phyloP scores from a whole-genome alignment of 2,888 invertebrate species.

The Drosophila nigricruria region DNA sequence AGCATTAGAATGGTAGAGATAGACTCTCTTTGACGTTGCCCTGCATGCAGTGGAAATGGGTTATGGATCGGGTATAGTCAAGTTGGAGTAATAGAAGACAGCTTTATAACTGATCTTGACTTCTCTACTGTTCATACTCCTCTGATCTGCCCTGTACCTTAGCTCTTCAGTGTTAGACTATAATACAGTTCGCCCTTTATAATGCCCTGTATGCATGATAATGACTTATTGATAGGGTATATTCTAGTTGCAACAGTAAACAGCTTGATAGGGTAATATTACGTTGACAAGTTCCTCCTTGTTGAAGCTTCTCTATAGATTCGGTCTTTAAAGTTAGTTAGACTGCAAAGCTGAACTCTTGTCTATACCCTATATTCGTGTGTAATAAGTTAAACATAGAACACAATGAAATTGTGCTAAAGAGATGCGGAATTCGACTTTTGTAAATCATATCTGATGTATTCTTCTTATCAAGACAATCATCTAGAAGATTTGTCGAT shows the following conservation, averaged over 20 bases:
- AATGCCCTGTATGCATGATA: background rate
- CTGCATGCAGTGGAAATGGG: background rate
- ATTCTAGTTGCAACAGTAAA: background rate
- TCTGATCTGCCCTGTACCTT: background rate
- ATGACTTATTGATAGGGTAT: background rate
- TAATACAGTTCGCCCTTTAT: background rate
- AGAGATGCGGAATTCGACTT: no score
- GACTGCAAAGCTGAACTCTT: no score
- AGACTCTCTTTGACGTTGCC: background rate
- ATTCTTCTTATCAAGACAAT: no score
- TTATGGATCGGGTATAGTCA: background rate
- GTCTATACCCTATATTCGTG: no score
- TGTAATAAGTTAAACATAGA: background rate
- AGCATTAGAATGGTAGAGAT: background rate
- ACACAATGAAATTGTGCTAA: background rate
- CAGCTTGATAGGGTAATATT: no score
- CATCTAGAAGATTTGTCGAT: no score
- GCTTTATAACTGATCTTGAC: background rate
- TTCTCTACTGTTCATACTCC: background rate
- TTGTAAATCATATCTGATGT: no score
- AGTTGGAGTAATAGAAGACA: background rate
- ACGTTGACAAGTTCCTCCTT: no score
- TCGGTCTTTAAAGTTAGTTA: no score
- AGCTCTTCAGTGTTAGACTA: background rate
- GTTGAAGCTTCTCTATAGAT: no score